Percentiles rank a stretch among this genome's conserved stretches.
phyloP scores from a whole-genome alignment of 2,797 vertebrate genomes.

The Staurois parvus region DNA sequence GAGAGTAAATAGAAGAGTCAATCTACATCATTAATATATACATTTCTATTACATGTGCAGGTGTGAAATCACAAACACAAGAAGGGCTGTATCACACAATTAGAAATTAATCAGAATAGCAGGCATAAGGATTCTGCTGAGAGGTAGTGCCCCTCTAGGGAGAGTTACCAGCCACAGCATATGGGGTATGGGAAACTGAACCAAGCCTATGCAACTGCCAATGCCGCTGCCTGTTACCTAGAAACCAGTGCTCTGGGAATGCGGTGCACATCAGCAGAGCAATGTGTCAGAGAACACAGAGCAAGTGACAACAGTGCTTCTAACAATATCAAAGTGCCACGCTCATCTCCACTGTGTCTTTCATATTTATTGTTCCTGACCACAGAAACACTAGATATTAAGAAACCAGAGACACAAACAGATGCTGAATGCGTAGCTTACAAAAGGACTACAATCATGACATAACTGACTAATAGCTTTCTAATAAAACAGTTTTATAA shows the following conservation, averaged over 20 bases:
- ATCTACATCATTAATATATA: neutral
- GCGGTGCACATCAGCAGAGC: slow-evolving; percentile 73
- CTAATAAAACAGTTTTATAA: too few species aligned
- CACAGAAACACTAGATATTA: neutral
- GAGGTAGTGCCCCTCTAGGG: slow-evolving; percentile 87
- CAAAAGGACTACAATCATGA: neutral
- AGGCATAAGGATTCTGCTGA: slow-evolving; percentile 78
- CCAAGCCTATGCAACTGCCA: slow-evolving; percentile 85
- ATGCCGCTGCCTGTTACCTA: slow-evolving; percentile 87
- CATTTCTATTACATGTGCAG: slow-evolving; percentile 8
- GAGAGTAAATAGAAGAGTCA: slow-evolving; percentile 7
- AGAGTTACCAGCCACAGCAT: slow-evolving; percentile 82
- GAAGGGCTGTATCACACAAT: slow-evolving; percentile 85
- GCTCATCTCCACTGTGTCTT: neutral
- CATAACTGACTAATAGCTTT: too few species aligned
- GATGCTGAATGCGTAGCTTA: neutral
- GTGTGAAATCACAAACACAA: slow-evolving; percentile 82
- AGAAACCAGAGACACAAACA: neutral
- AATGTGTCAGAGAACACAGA: slow-evolving; percentile 66
- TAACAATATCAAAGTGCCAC: slow-evolving; percentile 49
- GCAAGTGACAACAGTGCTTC: slow-evolving; percentile 67
- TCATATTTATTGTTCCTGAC: neutral
- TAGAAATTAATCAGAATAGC: slow-evolving; percentile 85
- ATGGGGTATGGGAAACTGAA: slow-evolving; percentile 88
- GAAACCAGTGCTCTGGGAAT: slow-evolving; percentile 83